Conservation (phyloP, 2,888 invertebrate species). For the Erebia ligea region DNA sequence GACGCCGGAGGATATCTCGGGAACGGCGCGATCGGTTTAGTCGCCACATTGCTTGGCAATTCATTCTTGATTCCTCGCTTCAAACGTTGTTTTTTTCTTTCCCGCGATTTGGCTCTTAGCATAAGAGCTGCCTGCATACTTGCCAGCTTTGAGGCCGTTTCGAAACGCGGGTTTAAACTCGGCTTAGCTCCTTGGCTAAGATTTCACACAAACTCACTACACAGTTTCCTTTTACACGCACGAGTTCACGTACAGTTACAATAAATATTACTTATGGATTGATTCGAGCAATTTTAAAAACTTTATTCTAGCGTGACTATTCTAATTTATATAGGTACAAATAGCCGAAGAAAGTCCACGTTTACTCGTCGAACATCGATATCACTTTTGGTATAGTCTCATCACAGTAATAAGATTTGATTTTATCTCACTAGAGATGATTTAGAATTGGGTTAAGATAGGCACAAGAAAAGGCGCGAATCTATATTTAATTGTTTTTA, state of each 20-base stretch:
- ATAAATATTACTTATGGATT: slow-evolving; percentile 16
- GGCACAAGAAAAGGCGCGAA: slow-evolving; percentile 79
- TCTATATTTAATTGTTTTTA: slow-evolving; percentile 57
- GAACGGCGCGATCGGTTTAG: slow-evolving; percentile 93
- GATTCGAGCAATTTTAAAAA: slow-evolving; percentile 44
- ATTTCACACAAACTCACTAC: slow-evolving; percentile 38
- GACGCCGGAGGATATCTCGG: slow-evolving; percentile 93
- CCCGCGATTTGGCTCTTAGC: slow-evolving; percentile 95
- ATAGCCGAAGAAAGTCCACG: slow-evolving; percentile 31
- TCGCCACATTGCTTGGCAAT: slow-evolving; percentile 94
- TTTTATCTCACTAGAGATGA: slow-evolving; percentile 63
- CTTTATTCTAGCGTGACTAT: slow-evolving; percentile 61
- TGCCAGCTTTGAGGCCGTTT: slow-evolving; percentile 82
- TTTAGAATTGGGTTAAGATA: slow-evolving; percentile 73
- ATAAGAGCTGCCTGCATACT: slow-evolving; percentile 97
- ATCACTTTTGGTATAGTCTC: slow-evolving; percentile 64
- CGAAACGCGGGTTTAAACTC: slow-evolving; percentile 55
- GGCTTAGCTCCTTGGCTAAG: slow-evolving; percentile 49
- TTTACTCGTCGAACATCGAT: slow-evolving; percentile 52
- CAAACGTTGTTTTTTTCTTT: slow-evolving; percentile 90
- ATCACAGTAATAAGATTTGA: slow-evolving; percentile 68
- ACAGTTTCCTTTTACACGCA: slow-evolving; percentile 34
- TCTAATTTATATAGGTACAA: slow-evolving; percentile 29
- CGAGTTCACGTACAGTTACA: slow-evolving; percentile 28
- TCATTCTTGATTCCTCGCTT: slow-evolving; percentile 89